Evolutionary conservation across 1,140 invertebrate genomes (phyloP).

Genomic region (Drosophila tristis): DNA sequence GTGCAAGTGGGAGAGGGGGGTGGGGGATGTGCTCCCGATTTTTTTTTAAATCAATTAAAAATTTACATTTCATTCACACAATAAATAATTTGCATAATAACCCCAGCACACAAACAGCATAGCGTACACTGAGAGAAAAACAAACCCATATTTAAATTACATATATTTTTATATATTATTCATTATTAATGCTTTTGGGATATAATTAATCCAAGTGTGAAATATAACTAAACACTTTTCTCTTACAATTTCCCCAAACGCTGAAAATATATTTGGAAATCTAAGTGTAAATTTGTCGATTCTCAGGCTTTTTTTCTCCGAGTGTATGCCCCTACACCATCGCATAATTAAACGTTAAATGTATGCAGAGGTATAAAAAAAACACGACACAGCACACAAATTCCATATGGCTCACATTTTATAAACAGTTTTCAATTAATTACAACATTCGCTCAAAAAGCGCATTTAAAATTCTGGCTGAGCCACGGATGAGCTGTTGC

Average conservation of each 20-base stretch:
- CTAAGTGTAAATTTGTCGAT: too few relatives aligned
- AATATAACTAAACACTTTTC: too few relatives aligned
- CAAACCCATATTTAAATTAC: too few relatives aligned
- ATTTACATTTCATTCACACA: slow-evolving; percentile 80
- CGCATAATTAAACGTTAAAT: slow-evolving; percentile 45
- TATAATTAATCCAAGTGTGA: too few relatives aligned
- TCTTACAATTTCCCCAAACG: too few relatives aligned
- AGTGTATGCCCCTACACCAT: not conserved
- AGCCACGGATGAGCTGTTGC: slow-evolving; percentile 8
- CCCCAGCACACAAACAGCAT: slow-evolving; percentile 25
- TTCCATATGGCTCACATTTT: slow-evolving; percentile 40
- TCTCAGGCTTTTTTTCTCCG: too few relatives aligned
- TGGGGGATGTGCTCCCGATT: not conserved
- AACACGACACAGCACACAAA: slow-evolving; percentile 2
- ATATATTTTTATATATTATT: too few relatives aligned
- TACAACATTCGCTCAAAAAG: slow-evolving; percentile 45
- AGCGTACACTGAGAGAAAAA: slow-evolving; percentile 9
- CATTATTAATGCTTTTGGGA: too few relatives aligned
- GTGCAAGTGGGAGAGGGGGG: too few relatives aligned
- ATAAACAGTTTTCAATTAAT: slow-evolving; percentile 75
- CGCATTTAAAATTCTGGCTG: slow-evolving; percentile 41
- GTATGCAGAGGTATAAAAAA: slow-evolving; percentile 34
- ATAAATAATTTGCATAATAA: slow-evolving; percentile 78
- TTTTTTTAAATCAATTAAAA: slow-evolving; percentile 73
- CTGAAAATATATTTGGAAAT: too few relatives aligned